Conservation (phyloP, 2,797 vertebrate genomes). For the Austrolebias charrua region DNA sequence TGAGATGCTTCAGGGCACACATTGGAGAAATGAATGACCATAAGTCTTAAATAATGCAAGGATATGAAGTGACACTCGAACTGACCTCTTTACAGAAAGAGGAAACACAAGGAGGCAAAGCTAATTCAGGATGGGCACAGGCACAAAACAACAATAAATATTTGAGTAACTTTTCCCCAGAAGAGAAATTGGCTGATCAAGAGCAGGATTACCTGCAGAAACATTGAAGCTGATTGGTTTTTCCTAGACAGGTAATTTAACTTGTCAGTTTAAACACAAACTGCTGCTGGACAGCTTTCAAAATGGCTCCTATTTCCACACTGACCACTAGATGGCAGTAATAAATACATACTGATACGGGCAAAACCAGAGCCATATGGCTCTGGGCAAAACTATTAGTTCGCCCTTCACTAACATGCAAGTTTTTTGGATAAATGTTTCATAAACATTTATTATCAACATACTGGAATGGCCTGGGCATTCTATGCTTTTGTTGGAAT, state of each 20-base stretch:
- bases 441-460: not conserved
- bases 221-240: not conserved
- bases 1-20: not conserved
- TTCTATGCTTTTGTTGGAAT: not conserved
- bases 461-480: not conserved
- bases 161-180: not conserved
- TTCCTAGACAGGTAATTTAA: not conserved
- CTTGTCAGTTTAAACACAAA: not conserved
- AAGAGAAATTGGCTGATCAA: too few species aligned
- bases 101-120: not conserved
- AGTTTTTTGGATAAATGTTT: conserved; percentile 22
- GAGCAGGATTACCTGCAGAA: not conserved
- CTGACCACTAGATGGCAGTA: not conserved
- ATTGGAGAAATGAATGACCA: not conserved
- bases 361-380: too few species aligned
- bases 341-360: not conserved
- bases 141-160: not conserved
- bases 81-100: not conserved
- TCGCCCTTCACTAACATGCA: conserved; percentile 5
- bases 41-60: not conserved
- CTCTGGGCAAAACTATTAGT: not conserved
- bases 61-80: too few species aligned
- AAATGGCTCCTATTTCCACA: not conserved
- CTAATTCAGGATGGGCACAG: not conserved
- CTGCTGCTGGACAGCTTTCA: too few species aligned